phyloP scores from a whole-genome alignment of 2,113 vertebrate genomes.

The Chrysemys picta region DNA sequence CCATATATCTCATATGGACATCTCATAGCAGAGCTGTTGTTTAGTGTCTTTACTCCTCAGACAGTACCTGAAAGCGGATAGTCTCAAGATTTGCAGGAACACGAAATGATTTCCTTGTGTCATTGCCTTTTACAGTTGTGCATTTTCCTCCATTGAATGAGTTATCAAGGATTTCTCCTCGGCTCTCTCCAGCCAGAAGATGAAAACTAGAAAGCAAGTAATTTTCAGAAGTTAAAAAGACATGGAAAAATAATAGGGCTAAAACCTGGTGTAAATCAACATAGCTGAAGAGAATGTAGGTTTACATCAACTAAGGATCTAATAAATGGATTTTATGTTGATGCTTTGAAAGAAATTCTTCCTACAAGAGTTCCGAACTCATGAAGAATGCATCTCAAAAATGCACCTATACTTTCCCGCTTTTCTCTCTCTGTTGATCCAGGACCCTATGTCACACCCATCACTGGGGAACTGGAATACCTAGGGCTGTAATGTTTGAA shows the following conservation, averaged over 20 bases:
- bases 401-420: neutral
- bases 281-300: neutral
- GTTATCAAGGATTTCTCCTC: constrained; percentile 87
- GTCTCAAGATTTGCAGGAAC: constrained; percentile 86
- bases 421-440: neutral
- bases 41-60: neutral
- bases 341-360: constrained; percentile 30
- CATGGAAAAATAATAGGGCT: neutral
- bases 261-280: neutral
- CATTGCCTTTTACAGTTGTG: constrained; percentile 73
- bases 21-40: neutral
- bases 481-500: neutral
- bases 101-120: constrained; percentile 79
- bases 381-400: constrained; percentile 14
- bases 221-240: constrained; percentile 42
- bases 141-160: constrained; percentile 88
- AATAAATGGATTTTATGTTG: neutral
- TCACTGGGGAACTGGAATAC: neutral
- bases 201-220: constrained; percentile 84
- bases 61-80: constrained; percentile 87
- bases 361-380: neutral
- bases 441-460: neutral
- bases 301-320: accelerated
- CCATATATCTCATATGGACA: accelerated
- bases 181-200: constrained; percentile 81